These are phyloP conservation scores for Dendropsophus ebraccatus DNA, from an alignment of 2,113 vertebrate species.

Conservation along the genomic window DNA sequence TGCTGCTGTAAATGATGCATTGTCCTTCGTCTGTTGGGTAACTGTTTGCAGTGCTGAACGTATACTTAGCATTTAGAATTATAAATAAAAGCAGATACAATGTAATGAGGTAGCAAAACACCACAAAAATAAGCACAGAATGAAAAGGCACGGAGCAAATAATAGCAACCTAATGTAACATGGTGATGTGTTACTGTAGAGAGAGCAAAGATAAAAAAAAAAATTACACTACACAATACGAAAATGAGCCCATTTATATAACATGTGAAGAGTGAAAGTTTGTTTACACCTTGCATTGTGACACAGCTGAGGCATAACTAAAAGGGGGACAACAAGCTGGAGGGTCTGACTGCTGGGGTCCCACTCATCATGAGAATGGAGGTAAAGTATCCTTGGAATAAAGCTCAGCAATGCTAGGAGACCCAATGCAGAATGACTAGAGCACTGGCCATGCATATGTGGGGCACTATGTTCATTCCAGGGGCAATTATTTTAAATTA, in stretches of 20 bases:
- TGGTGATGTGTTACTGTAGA: background rate
- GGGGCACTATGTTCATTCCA: too few species aligned
- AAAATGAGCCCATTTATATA: background rate
- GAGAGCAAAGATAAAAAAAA: background rate
- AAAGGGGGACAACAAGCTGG: too few species aligned
- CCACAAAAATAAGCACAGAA: background rate
- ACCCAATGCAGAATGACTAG: too few species aligned
- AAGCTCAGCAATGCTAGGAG: too few species aligned
- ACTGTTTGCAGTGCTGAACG: constrained; percentile 12
- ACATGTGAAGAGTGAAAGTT: background rate
- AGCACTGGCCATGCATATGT: too few species aligned
- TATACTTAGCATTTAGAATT: constrained; percentile 21
- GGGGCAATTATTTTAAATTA: too few species aligned
- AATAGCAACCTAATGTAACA: background rate
- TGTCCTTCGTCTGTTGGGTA: background rate
- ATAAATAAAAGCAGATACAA: background rate
- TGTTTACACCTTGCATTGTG: background rate
- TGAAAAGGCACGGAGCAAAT: background rate
- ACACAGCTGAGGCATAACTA: too few species aligned
- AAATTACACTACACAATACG: background rate
- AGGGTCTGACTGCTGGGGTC: too few species aligned
- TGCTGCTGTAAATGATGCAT: constrained; percentile 26
- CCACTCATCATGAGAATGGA: too few species aligned
- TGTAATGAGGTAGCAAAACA: constrained; percentile 4
- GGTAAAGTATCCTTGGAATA: too few species aligned